Base-by-base conservation (phyloP, 1,140 invertebrate genomes). In the Drosophila takahashii region DNA sequence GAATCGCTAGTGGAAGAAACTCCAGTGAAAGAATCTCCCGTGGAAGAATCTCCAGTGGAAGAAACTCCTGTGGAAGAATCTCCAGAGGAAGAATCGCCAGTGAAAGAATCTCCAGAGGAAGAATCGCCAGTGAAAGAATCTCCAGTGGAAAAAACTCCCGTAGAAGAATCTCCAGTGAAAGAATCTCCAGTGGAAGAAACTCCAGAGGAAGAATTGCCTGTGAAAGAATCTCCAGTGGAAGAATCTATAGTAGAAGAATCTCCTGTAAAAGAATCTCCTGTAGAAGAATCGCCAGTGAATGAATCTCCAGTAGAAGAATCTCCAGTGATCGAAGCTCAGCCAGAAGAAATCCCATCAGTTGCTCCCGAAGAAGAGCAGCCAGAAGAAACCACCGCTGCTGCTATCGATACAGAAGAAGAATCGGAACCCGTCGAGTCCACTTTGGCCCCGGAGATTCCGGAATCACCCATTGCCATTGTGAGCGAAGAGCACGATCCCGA, bases 391-490 rank as follows among this genome's bases (percentile, higher is more conserved):
- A 45, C 65, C 0, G 59, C 76, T 34, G 67, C 75, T 37, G 67
- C 75, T 0, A 26, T 45, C 4, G 27, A 65, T 10, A 50, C 27
- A 0, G 37, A 51, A 9, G 45, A 53, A 44, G 45, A 53, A 50
- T 44, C 10, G 0, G 56, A 66, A 26, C 42, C 27, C 9, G 34
- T 18, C 0, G 79, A 87, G 9, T 53, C 58, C 36, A 52, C 65
- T 1, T 7, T 84, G 11, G 47, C 51, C 3, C 64, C 84, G 0
- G 75, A 90, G 26, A 29, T 39, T 4, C n/a, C 39, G 1, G 71
- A 65, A 29, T 51, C 59, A 4, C 71, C 64, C 36, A 80, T 79
- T 74, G 54, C 70, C 16, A 86, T 90, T 71, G 75, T 86, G 7
- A 87, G 83, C 32, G 83, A 76, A 0, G 72, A 76, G 7, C 52